Conservation (phyloP, 2,888 invertebrate genomes). For the Ceraclea dissimilis region DNA sequence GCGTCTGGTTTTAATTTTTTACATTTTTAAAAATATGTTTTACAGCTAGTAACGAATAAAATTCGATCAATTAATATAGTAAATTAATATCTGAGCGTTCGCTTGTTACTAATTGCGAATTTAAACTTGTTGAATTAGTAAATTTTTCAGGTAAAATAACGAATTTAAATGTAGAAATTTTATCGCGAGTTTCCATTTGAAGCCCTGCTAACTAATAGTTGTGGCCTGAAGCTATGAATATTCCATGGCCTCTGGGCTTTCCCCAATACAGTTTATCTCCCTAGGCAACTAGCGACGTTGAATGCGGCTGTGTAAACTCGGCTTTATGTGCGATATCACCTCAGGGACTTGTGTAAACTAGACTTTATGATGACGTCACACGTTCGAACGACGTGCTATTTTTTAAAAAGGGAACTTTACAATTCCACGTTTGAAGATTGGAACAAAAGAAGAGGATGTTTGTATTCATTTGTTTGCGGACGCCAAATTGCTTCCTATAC, state of each 20-base stretch:
- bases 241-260: not conserved
- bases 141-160: too few relatives aligned
- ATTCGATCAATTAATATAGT: too few relatives aligned
- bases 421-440: not conserved
- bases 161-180: too few relatives aligned
- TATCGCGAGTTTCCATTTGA: not conserved
- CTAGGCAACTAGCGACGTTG: not conserved
- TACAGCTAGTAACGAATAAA: too few relatives aligned
- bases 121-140: too few relatives aligned
- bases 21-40: too few relatives aligned
- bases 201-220: not conserved
- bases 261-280: not conserved
- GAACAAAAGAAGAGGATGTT: not conserved
- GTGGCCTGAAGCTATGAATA: not conserved
- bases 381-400: not conserved
- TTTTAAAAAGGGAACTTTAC: not conserved
- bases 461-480: too few relatives aligned
- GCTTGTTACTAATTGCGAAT: too few relatives aligned
- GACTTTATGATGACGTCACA: not conserved
- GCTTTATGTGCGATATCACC: not conserved
- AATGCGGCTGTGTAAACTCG: slow-evolving; percentile 1
- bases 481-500: too few relatives aligned
- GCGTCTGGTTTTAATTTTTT: too few relatives aligned
- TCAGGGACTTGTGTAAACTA: not conserved
- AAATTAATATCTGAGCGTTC: too few relatives aligned